These are phyloP conservation scores for Pollenia angustigena DNA, from an alignment of 2,888 invertebrate genomes.

Conservation along the genomic window DNA sequence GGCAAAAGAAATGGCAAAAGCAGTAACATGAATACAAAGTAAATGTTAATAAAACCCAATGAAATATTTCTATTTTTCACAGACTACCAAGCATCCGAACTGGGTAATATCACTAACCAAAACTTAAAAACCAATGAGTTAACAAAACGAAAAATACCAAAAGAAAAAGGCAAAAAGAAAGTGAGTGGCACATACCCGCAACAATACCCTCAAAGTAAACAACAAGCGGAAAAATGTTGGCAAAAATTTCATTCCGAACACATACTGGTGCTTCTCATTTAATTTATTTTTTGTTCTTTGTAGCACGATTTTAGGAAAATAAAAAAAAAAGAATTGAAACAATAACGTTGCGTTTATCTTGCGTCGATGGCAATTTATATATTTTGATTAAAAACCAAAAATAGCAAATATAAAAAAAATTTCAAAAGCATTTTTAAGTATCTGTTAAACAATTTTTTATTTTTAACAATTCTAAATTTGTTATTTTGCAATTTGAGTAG, in stretches of 20 bases:
- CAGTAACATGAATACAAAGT: conserved; percentile 39
- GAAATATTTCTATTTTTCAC: conserved; percentile 61
- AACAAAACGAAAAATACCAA: neutral
- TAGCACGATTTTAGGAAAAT: neutral
- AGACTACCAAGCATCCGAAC: conserved; percentile 46
- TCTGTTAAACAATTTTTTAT: neutral
- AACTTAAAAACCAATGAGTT: conserved; percentile 11
- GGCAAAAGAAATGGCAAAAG: neutral
- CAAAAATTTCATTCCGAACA: conserved; percentile 36
- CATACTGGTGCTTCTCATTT: conserved; percentile 42
- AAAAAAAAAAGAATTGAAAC: neutral
- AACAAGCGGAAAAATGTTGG: neutral
- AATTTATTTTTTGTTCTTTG: conserved; percentile 2
- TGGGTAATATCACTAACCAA: conserved; percentile 12
- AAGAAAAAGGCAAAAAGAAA: neutral
- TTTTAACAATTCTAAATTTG: conserved; percentile 25
- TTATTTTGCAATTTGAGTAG: neutral
- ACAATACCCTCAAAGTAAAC: conserved; percentile 17
- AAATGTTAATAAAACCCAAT: conserved; percentile 59
- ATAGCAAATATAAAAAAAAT: conserved; percentile 4
- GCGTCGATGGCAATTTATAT: conserved; percentile 51
- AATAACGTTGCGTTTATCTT: conserved; percentile 39
- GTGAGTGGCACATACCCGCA: conserved; percentile 4
- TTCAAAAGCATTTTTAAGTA: conserved; percentile 9
- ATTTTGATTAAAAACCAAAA: conserved; percentile 31